Evolutionary conservation across 2,888 invertebrate genomes (phyloP).

Genomic region (Lasioglossum pauxillum): DNA sequence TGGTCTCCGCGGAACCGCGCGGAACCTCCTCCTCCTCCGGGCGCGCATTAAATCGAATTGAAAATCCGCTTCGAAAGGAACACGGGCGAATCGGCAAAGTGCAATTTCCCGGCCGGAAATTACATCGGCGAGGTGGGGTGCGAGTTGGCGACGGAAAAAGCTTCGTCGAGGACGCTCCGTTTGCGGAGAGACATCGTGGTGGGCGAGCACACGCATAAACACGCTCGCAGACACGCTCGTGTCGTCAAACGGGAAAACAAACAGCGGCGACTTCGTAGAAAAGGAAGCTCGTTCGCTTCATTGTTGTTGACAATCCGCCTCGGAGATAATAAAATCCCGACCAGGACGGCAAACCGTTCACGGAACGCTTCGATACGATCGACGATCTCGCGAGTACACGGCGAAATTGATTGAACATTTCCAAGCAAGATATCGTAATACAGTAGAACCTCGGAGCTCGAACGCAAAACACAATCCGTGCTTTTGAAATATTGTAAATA

Average conservation of each 20-base stretch:
- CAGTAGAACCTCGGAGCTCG: too few relatives aligned
- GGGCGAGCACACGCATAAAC: not conserved
- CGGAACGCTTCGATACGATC: not conserved
- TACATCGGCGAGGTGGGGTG: constrained; percentile 53
- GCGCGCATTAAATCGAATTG: constrained; percentile 53
- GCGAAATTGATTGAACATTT: not conserved
- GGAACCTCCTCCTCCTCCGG: not conserved
- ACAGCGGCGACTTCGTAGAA: not conserved
- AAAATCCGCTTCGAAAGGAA: constrained; percentile 48
- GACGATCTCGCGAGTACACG: not conserved
- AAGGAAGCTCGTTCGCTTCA: not conserved
- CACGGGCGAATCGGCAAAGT: constrained; percentile 48
- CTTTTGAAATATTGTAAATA: too few relatives aligned
- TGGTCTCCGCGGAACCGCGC: not conserved
- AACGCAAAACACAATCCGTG: too few relatives aligned
- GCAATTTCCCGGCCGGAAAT: constrained; percentile 74
- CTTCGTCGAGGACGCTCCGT: constrained; percentile 38
- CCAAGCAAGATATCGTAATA: not conserved
- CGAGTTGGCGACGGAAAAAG: constrained; percentile 34
- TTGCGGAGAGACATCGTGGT: not conserved
- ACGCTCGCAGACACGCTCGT: not conserved
- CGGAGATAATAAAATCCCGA: not conserved
- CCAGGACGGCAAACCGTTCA: not conserved
- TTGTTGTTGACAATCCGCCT: not conserved
- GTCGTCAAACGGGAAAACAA: not conserved